These are phyloP conservation scores for Naso thynnoides DNA, from an alignment of 2,797 vertebrate species.

Conservation along the genomic window DNA sequence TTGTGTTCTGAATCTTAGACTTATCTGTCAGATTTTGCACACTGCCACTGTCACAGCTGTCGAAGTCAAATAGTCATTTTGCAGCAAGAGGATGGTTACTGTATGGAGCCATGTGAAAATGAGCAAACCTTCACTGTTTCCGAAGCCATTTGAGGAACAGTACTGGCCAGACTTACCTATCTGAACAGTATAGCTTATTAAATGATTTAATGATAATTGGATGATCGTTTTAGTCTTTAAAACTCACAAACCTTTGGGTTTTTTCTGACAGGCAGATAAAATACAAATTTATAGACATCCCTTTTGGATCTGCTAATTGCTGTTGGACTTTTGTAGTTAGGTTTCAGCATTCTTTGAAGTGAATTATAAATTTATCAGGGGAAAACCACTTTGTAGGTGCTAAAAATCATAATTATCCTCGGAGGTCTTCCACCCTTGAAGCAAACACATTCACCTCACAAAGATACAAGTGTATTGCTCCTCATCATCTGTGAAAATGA, in stretches of 20 bases:
- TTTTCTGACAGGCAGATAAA: neutral
- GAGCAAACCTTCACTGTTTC: neutral
- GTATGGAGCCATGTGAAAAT: neutral
- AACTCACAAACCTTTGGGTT: neutral
- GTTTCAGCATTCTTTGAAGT: neutral
- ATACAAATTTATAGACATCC: neutral
- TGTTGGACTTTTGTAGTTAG: neutral
- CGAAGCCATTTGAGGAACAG: neutral
- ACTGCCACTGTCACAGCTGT: neutral
- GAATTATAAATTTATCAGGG: neutral
- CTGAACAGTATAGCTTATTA: too few relatives aligned
- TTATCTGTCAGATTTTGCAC: neutral
- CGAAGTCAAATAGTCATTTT: neutral
- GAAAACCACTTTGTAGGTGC: neutral
- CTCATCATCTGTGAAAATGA: neutral
- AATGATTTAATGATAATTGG: neutral
- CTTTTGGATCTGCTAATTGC: neutral
- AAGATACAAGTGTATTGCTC: neutral
- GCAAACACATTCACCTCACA: neutral
- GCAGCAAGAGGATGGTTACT: neutral
- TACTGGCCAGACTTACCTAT: neutral
- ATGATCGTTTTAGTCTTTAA: neutral
- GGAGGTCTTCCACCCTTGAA: too few relatives aligned
- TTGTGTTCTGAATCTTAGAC: neutral
- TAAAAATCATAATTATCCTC: neutral